These are phyloP conservation scores for Eolophus roseicapilla DNA, from an alignment of 2,113 vertebrate genomes.

Conservation along the genomic window DNA sequence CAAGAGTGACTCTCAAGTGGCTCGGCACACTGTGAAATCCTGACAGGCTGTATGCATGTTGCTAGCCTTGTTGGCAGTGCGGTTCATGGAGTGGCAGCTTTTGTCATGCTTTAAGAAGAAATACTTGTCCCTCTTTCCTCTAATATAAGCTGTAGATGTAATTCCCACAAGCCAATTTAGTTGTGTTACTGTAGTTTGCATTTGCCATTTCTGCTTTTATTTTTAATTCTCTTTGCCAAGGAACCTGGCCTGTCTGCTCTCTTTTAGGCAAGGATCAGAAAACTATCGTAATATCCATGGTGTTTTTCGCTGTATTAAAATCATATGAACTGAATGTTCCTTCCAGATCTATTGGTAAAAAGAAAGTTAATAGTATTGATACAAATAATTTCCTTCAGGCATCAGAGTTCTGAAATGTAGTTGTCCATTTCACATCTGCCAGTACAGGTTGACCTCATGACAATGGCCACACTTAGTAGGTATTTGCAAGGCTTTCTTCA, in stretches of 20 bases:
- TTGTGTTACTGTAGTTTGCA: not conserved
- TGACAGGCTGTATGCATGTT: not conserved
- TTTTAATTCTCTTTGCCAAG: not conserved
- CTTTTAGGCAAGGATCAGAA: not conserved
- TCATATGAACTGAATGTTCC: not conserved
- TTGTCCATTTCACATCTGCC: not conserved
- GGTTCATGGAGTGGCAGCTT: not conserved
- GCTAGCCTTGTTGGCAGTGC: rapidly evolving
- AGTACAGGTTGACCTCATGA: not conserved
- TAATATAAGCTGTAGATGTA: not conserved
- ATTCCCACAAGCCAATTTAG: not conserved
- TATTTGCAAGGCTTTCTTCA: not conserved
- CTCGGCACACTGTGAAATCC: not conserved
- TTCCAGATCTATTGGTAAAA: not conserved
- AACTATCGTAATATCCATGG: not conserved
- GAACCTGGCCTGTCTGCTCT: not conserved
- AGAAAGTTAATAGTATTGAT: not conserved
- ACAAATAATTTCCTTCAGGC: not conserved
- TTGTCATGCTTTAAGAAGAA: not conserved
- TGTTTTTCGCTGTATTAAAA: not conserved
- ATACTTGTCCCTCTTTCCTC: not conserved
- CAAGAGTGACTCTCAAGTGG: not conserved
- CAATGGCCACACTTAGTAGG: not conserved
- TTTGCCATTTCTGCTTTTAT: not conserved
- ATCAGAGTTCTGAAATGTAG: not conserved